Evolutionary conservation across 1,140 invertebrate genomes (phyloP).

Genomic region (Panagrolaimus sp.): DNA sequence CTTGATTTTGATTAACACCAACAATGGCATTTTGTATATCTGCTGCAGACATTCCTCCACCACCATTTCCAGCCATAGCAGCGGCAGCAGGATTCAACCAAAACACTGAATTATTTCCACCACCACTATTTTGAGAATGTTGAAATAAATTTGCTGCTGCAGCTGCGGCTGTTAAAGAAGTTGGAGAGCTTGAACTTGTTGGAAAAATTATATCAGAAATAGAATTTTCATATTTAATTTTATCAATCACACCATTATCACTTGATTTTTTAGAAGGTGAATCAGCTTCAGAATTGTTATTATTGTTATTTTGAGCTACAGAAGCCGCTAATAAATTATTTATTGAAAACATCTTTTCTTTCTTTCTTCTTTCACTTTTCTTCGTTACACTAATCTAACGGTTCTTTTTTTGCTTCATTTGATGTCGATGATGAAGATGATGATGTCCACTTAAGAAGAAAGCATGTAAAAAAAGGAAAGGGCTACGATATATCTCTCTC

Average conservation of each 20-base stretch:
- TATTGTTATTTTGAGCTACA: neutral
- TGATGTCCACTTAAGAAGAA: no score
- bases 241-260: neutral
- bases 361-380: neutral
- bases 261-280: neutral
- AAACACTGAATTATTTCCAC: neutral
- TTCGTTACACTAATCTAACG: neutral
- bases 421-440: no score
- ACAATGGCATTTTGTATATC: neutral
- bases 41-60: neutral
- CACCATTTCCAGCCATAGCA: neutral
- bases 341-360: neutral
- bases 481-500: constrained; percentile 1
- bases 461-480: neutral
- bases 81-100: no score
- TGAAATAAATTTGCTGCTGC: no score
- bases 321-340: neutral
- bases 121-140: neutral
- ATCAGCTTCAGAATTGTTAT: no score
- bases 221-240: neutral
- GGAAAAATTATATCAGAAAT: neutral
- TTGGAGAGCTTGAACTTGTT: neutral
- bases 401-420: no score
- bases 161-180: neutral
- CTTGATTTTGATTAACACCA: neutral